Evolutionary conservation across 2,113 vertebrate species (phyloP).

Genomic region (Cacatua alba): DNA sequence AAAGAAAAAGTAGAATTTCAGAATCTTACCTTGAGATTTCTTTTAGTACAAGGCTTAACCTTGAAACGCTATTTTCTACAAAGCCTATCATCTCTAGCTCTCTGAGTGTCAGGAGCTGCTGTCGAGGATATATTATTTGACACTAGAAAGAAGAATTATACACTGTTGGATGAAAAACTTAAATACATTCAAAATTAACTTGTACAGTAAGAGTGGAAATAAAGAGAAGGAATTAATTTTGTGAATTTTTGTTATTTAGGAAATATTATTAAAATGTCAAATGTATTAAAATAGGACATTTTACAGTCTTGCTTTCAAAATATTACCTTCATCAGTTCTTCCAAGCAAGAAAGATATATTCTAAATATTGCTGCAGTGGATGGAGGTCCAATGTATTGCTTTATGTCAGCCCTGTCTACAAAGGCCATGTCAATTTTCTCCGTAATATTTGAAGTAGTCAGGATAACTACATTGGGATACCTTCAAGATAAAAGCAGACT

Average conservation of each 20-base stretch:
- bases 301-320: not conserved
- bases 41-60: constrained; percentile 86
- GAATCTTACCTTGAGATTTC: constrained; percentile 85
- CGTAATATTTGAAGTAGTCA: constrained; percentile 96
- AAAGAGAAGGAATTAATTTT: not conserved
- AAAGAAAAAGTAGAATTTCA: not conserved
- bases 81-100: constrained; percentile 92
- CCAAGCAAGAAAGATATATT: constrained; percentile 94
- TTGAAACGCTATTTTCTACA: constrained; percentile 87
- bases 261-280: not conserved
- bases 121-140: constrained; percentile 92
- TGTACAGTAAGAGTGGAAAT: not conserved
- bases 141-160: constrained; percentile 75
- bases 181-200: not conserved
- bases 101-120: constrained; percentile 90
- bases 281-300: not conserved
- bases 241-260: not conserved
- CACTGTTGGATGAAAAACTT: not conserved
- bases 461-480: constrained; percentile 94
- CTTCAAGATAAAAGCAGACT: constrained; percentile 70
- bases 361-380: constrained; percentile 90
- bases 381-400: constrained; percentile 93
- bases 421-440: constrained; percentile 97
- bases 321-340: constrained; percentile 96
- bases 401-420: constrained; percentile 96